Evolutionary conservation across 2,113 vertebrate genomes (phyloP).

Genomic region (Cathartes aura): DNA sequence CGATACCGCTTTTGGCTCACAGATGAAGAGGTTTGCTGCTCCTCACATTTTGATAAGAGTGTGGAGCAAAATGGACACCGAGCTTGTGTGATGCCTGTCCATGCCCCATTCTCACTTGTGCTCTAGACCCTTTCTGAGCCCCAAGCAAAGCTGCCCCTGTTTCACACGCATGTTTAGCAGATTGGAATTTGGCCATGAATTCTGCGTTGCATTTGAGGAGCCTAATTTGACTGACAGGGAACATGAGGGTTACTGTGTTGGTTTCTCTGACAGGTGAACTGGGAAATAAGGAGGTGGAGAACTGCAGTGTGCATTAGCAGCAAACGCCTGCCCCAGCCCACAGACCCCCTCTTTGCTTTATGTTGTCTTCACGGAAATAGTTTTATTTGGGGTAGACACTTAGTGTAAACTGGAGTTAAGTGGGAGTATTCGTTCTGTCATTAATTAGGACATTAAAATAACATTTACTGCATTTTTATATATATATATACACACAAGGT

Average conservation of each 20-base stretch:
- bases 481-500: not conserved
- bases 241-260: not conserved
- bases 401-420: conserved; percentile 1
- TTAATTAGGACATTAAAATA: not conserved
- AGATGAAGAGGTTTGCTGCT: not conserved
- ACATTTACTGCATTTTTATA: not conserved
- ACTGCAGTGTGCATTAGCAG: not conserved
- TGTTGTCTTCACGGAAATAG: not conserved
- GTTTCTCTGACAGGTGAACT: not conserved
- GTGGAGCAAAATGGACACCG: not conserved
- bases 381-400: not conserved
- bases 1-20: not conserved
- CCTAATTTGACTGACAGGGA: not conserved
- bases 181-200: not conserved
- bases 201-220: not conserved
- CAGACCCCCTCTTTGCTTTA: not conserved
- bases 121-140: not conserved
- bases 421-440: not conserved
- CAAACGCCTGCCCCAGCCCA: not conserved
- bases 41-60: accelerated
- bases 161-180: not conserved
- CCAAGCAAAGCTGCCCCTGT: not conserved
- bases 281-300: not conserved
- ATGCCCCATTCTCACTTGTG: accelerated
- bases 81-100: not conserved